These are phyloP conservation scores for Scolopax rusticola DNA, from an alignment of 2,797 vertebrate genomes.

Conservation along the genomic window DNA sequence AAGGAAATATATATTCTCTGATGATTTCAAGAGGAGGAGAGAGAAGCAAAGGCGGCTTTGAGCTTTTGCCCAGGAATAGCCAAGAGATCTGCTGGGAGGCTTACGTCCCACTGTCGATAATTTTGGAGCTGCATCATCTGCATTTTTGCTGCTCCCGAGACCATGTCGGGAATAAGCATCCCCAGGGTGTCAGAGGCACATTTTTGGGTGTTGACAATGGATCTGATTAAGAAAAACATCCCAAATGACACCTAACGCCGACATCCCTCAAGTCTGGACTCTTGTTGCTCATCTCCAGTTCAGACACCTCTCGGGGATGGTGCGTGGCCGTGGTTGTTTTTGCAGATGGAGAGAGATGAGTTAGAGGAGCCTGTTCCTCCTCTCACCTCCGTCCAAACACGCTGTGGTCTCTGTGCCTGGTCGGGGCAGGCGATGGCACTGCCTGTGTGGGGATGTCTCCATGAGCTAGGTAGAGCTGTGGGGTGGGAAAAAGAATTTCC, in stretches of 20 bases:
- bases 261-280: background rate
- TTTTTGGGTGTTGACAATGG: background rate
- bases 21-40: background rate
- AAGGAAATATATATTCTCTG: background rate
- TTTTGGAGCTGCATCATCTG: slow-evolving; percentile 66
- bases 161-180: background rate
- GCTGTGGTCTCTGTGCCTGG: background rate
- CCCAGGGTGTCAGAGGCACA: background rate
- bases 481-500: background rate
- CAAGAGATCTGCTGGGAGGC: slow-evolving; percentile 34
- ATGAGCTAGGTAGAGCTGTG: rapidly evolving
- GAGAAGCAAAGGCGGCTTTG: slow-evolving; percentile 49
- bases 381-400: background rate
- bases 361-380: background rate
- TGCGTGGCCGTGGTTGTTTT: background rate
- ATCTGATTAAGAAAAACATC: background rate
- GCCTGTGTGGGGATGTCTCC: rapidly evolving
- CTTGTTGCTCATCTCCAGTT: background rate
- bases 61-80: slow-evolving; percentile 61
- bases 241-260: background rate
- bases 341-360: background rate
- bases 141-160: slow-evolving; percentile 22
- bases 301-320: background rate
- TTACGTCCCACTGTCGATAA: slow-evolving; percentile 41
- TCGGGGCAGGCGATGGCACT: too few relatives aligned